Evolutionary conservation across 2,797 vertebrate genomes (phyloP), one percentile per base, ranked within the genome.

Genomic region (Microchirus variegatus): DNA sequence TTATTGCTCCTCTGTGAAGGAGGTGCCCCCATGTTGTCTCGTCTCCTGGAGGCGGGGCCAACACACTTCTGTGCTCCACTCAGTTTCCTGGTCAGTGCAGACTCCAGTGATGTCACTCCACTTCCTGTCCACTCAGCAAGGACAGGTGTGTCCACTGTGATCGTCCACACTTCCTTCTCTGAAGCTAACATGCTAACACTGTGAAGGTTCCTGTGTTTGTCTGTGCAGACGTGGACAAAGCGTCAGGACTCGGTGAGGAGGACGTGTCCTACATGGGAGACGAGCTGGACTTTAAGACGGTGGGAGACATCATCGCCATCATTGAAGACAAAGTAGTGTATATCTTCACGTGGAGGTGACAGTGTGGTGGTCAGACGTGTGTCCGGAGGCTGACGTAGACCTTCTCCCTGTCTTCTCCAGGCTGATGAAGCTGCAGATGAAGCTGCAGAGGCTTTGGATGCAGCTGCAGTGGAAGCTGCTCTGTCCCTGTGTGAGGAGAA

Each of bases 11-110:
- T n/a, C n/a, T n/a, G 63, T 42, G 17, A 53, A 63, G 48, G 77
- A 98, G 97, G 97, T 93, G 95, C 97, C 87, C 97, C 97, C 68
- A 98, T 97, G 91, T 91, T 98, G 91, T 98, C 97, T 82, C 96
- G 96, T 92, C 95, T 99, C 90, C 92, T 99, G 93, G 97, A 98
- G 93, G 96, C 95, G 83, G 95, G 95, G 75, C 96, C 96, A 81
- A 74, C 94, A 82, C 96, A 96, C 91, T 96, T 98, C 90, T 94
- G 94, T 82, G 89, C 95, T 83, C 92, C 94, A 83, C 91, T 97
- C 88, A 93, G 94, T 93, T 96, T 97, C 88, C 92, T 96, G 91
- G 91, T 95, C 90, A 81, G 92, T 89, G 62, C 82, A 58, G 89
- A 92, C 53, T 92, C 91, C 84, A 88, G 92, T 56, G 71, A 92